Evolutionary conservation across 2,888 invertebrate species (phyloP).

Genomic region (Tiphia femorata): DNA sequence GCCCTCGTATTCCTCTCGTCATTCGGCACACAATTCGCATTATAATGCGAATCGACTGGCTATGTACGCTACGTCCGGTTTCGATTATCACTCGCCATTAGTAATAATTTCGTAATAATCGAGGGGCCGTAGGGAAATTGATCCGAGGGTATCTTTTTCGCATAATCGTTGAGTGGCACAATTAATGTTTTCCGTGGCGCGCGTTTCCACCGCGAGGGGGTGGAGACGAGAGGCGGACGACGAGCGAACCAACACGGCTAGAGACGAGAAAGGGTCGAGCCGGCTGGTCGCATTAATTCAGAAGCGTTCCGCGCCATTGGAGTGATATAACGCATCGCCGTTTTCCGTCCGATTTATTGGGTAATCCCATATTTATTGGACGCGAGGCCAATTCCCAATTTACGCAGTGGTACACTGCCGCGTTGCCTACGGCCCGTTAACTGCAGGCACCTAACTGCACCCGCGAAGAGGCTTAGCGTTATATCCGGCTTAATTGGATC

Average conservation of each 20-base stretch:
- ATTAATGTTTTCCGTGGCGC: neutral
- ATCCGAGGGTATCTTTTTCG: no score
- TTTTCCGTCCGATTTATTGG: slow-evolving; percentile 51
- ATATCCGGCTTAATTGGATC: slow-evolving; percentile 57
- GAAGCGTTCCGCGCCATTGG: slow-evolving; percentile 14
- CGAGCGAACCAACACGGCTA: slow-evolving; percentile 2
- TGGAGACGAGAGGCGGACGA: neutral
- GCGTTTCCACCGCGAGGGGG: neutral
- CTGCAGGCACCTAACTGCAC: slow-evolving; percentile 33
- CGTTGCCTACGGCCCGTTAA: slow-evolving; percentile 31
- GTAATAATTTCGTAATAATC: no score
- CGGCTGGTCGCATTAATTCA: slow-evolving; percentile 19
- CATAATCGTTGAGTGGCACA: no score
- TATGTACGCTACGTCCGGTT: no score
- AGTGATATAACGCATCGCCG: slow-evolving; percentile 36
- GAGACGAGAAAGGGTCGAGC: neutral
- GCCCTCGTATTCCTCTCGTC: no score
- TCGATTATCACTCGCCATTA: no score
- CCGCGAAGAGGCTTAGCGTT: slow-evolving; percentile 46
- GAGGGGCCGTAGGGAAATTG: neutral
- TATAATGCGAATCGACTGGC: no score
- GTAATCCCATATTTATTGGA: slow-evolving; percentile 56
- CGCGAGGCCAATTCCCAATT: slow-evolving; percentile 53
- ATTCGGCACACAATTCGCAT: no score
- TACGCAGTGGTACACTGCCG: slow-evolving; percentile 46